phyloP scores from a whole-genome alignment of 2,113 vertebrate genomes.

The Isurus oxyrinchus region DNA sequence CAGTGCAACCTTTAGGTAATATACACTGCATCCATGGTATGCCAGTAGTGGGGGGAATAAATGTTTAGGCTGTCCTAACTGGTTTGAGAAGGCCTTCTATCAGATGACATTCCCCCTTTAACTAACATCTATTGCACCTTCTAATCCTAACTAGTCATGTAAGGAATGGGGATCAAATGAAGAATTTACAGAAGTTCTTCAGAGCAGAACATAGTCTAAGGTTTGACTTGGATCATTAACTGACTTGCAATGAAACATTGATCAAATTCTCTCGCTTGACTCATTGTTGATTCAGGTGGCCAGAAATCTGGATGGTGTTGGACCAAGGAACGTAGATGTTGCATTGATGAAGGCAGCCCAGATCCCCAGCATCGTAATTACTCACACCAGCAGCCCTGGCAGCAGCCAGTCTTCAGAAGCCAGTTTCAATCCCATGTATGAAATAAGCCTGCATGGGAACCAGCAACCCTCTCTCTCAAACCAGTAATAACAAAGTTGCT shows the following conservation, averaged over 20 bases:
- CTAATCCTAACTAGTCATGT: neutral
- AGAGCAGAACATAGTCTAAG: neutral
- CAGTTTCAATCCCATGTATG: conserved; percentile 38
- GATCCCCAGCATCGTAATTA: conserved; percentile 51
- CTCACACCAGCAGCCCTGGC: conserved; percentile 46
- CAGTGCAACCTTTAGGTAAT: neutral
- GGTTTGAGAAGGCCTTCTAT: neutral
- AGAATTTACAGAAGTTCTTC: neutral
- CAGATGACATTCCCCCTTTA: neutral
- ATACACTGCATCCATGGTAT: neutral
- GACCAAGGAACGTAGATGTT: conserved; percentile 43
- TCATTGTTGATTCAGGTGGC: conserved; percentile 42
- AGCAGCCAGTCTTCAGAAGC: conserved; percentile 41
- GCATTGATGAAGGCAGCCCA: conserved; percentile 41
- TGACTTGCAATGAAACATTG: neutral
- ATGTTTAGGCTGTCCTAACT: neutral
- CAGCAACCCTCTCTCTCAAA: conserved; percentile 37
- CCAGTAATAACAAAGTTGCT: conserved; percentile 28
- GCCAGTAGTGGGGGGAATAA: neutral
- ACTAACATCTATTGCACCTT: neutral
- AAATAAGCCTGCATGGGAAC: conserved; percentile 40
- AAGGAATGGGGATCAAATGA: neutral
- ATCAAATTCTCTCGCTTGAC: conserved; percentile 41
- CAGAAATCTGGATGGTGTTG: conserved; percentile 41
- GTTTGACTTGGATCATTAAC: neutral